Evolutionary conservation across 1,140 invertebrate species (phyloP).

Genomic region (Coelopa frigida): DNA sequence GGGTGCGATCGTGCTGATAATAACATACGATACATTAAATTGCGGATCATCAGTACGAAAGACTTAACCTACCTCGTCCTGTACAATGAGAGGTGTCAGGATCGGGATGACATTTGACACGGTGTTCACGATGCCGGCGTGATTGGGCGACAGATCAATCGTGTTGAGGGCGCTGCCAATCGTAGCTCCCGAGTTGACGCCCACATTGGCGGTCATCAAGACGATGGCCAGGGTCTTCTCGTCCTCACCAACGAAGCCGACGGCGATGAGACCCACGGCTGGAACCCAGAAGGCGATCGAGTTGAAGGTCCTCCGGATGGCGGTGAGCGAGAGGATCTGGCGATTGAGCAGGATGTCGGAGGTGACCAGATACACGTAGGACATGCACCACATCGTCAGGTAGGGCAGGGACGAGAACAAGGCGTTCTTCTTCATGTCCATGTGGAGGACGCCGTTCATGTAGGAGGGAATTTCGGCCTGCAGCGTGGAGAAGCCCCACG

Average conservation of each 20-base stretch:
- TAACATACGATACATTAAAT: constrained; percentile 26
- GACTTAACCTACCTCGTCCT: constrained; percentile 50
- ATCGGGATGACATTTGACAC: constrained; percentile 64
- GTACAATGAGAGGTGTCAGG: constrained; percentile 60
- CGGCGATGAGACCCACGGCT: constrained; percentile 53
- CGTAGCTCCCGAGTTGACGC: constrained; percentile 66
- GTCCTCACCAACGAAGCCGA: constrained; percentile 53
- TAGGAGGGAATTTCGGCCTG: constrained; percentile 88
- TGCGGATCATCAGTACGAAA: constrained; percentile 23
- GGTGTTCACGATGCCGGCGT: constrained; percentile 69
- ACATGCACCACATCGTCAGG: constrained; percentile 60
- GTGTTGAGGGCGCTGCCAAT: constrained; percentile 63
- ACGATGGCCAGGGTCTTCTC: constrained; percentile 51
- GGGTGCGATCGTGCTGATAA: constrained; percentile 46
- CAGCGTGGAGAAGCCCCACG: constrained; percentile 90
- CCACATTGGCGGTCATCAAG: constrained; percentile 63
- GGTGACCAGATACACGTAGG: constrained; percentile 56
- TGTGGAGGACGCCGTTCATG: constrained; percentile 72
- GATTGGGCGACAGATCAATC: constrained; percentile 70
- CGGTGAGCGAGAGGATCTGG: constrained; percentile 48
- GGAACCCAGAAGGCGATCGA: constrained; percentile 54
- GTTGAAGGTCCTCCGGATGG: constrained; percentile 58
- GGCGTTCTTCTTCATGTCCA: constrained; percentile 69
- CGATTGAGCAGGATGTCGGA: constrained; percentile 56
- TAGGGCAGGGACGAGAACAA: constrained; percentile 72